These are phyloP conservation scores for Lepas anatifera DNA, from an alignment of 2,888 invertebrate genomes.

Conservation along the genomic window DNA sequence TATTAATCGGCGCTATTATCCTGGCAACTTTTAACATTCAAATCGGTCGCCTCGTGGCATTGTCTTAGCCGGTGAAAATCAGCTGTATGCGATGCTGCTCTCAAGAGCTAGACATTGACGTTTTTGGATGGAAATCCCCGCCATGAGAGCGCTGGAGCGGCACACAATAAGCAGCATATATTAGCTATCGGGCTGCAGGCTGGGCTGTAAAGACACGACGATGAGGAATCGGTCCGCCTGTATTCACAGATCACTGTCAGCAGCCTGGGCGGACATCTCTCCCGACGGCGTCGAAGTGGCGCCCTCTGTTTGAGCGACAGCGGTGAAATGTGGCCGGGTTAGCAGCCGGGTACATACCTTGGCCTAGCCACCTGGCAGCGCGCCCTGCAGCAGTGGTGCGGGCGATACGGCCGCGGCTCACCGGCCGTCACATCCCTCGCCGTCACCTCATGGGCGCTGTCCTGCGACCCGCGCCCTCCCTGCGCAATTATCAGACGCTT, in stretches of 20 bases:
- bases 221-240: no score
- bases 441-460: background rate
- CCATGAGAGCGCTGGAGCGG: no score
- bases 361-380: background rate
- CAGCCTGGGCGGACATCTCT: no score
- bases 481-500: background rate
- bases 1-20: background rate
- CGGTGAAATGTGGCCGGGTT: background rate
- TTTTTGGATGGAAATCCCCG: no score
- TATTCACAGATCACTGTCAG: no score
- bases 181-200: no score
- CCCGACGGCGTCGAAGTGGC: background rate
- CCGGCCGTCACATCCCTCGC: background rate
- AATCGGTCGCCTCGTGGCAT: background rate
- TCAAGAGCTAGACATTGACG: no score
- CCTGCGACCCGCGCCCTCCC: background rate
- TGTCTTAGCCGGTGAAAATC: background rate
- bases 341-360: background rate
- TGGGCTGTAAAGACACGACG: no score
- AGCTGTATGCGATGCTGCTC: no score
- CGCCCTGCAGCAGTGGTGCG: background rate
- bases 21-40: constrained; percentile 1
- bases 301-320: background rate
- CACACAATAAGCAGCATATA: background rate
- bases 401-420: no score